These are phyloP conservation scores for Hybos culiciformis DNA, from an alignment of 2,888 invertebrate species.

Conservation along the genomic window DNA sequence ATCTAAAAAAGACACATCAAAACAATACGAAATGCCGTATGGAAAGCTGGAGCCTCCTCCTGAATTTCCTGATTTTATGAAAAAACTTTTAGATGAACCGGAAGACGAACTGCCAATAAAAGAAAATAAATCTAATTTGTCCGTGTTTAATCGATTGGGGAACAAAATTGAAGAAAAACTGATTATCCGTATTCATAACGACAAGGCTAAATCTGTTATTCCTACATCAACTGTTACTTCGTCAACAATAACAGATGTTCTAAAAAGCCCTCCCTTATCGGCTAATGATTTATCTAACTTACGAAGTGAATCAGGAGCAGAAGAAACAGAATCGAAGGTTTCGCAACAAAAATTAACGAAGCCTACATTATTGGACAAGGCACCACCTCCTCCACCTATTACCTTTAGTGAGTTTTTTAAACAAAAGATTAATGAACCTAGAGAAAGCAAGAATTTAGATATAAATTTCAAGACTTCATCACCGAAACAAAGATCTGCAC, in stretches of 20 bases:
- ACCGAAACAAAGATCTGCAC: too few species aligned
- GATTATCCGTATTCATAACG: conserved; percentile 16
- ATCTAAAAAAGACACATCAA: too few species aligned
- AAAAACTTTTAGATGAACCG: neutral
- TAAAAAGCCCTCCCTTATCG: conserved; percentile 25
- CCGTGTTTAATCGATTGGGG: conserved; percentile 17
- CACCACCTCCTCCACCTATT: conserved; percentile 13
- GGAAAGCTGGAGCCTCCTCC: too few species aligned
- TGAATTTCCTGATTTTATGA: neutral
- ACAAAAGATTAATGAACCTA: neutral
- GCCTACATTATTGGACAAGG: too few species aligned
- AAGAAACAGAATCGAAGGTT: neutral
- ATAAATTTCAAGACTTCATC: neutral
- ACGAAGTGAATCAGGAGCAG: conserved; percentile 18
- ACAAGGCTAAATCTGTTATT: conserved; percentile 9
- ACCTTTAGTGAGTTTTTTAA: conserved; percentile 11
- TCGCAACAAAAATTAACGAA: neutral
- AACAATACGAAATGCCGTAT: too few species aligned
- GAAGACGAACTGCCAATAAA: conserved; percentile 8
- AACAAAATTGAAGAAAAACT: conserved; percentile 15
- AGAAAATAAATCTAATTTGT: neutral
- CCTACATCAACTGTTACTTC: neutral
- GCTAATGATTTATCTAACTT: conserved; percentile 23
- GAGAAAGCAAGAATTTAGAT: neutral
- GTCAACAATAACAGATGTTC: conserved; percentile 20